Conservation (phyloP, 2,113 vertebrate species). For the Catharus fuscescens region DNA sequence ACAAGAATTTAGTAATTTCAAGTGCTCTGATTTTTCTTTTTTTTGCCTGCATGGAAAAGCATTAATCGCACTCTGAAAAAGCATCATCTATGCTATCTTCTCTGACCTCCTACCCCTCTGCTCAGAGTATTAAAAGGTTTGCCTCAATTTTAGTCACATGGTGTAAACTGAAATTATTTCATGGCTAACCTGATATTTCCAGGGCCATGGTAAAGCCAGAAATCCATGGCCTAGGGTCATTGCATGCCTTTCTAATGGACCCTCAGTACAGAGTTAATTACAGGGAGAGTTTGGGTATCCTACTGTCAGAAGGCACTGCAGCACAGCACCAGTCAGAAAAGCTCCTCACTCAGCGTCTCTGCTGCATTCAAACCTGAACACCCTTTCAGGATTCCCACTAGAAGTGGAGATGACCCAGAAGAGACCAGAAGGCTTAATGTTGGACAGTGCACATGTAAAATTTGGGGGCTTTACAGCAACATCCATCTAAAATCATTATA, state of each 20-base stretch:
- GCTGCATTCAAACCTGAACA: conserved; percentile 10
- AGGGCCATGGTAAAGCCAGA: conserved; percentile 43
- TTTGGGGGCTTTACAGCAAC: conserved; percentile 6
- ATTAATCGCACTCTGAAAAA: conserved; percentile 5
- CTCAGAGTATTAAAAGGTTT: conserved; percentile 1
- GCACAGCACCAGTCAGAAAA: not conserved
- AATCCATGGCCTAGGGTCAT: conserved; percentile 38
- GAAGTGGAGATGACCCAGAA: conserved; percentile 65
- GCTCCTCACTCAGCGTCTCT: not conserved
- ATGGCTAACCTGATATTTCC: conserved; percentile 53
- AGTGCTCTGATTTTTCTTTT: not conserved
- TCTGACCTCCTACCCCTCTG: not conserved
- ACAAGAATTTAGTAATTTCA: not conserved
- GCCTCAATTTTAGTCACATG: conserved; percentile 16
- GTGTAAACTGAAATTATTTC: conserved; percentile 51
- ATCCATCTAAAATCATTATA: conserved; percentile 36
- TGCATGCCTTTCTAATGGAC: conserved; percentile 51
- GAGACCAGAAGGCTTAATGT: conserved; percentile 11
- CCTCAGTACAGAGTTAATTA: conserved; percentile 59
- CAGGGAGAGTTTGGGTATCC: conserved; percentile 49
- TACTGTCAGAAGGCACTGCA: conserved; percentile 8
- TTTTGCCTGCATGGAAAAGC: not conserved
- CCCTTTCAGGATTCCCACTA: conserved; percentile 9
- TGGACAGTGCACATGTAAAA: not conserved
- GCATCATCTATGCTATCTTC: not conserved